Conservation (phyloP, 1,140 invertebrate genomes). For the Cyrtorhinus lividipennis region DNA sequence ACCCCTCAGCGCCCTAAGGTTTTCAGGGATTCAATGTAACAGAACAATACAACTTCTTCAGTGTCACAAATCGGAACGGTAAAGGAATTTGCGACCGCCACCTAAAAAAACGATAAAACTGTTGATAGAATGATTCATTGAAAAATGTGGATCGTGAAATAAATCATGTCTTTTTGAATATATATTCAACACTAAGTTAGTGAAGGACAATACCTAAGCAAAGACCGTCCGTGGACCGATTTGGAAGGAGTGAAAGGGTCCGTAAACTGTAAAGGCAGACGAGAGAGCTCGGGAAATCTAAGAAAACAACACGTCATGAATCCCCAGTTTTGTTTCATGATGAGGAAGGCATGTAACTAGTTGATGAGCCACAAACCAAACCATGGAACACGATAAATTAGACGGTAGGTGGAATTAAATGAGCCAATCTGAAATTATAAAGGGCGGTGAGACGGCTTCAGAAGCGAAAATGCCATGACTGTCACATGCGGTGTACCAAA, state of each 20-base stretch:
- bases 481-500: too few species aligned
- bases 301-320: conserved; percentile 3
- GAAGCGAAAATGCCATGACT: too few species aligned
- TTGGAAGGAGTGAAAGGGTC: neutral
- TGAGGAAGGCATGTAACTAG: neutral
- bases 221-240: conserved; percentile 4
- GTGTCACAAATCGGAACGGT: conserved; percentile 3
- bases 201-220: conserved; percentile 3
- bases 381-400: neutral
- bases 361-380: neutral
- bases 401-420: neutral
- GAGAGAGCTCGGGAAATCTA: conserved; percentile 1
- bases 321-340: neutral
- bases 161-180: too few species aligned
- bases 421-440: too few species aligned
- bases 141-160: neutral
- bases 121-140: neutral
- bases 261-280: conserved; percentile 1
- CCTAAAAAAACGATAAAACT: conserved; percentile 4
- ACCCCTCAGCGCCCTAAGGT: neutral
- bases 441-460: too few species aligned
- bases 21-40: too few species aligned
- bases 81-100: conserved; percentile 1
- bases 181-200: neutral
- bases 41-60: neutral